Evolutionary conservation across 2,113 vertebrate species (phyloP), one percentile per base, ranked within the genome.

Genomic region (Coryphaenoides rupestris): DNA sequence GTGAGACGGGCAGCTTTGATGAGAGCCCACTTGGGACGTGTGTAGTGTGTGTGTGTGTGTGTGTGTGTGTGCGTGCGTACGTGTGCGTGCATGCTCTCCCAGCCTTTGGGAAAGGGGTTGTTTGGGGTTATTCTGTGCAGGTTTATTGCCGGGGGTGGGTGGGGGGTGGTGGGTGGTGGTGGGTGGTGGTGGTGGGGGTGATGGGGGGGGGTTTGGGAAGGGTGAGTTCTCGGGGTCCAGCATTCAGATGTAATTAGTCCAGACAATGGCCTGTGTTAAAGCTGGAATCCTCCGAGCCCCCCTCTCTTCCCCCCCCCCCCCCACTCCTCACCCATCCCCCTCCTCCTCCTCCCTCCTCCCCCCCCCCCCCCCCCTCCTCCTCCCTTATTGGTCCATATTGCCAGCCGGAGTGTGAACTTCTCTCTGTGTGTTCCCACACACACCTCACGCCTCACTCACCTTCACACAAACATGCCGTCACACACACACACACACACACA

Each of bases 211-310:
- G 26, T 6, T 28, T 70, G 77, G 74, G 56, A 74, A 66, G 77
- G n/a, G 72, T 66, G 79, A 69, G 79, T 69, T 84, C 72, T 87
- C 33, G 62, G 80, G 83, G 84, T 85, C 84, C 72, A 69, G 80
- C 83, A 89, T 89, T 89, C 87, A 87, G 80, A 89, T 84, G 86
- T 89, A 87, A 89, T 89, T 89, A 89, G 84, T 73, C 65, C 76
- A 80, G 84, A 89, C 87, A 89, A 89, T 84, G 75, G 86, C 65
- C 80, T 86, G 87, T n/a, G 86, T 89, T 89, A 89, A 89, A 89
- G 81, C 87, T 89, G 83, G 84, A 89, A 84, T 89, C 87, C 86
- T 87, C 75, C 21, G 64, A 86, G 84, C 82, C 82, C 81, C 81
- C 82, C 81, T 74, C 80, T 85, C n/a, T n/a, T n/a, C n/a, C n/a